A percentile compares a stretch with the other conserved stretches of the same genome.
phyloP scores from a whole-genome alignment of 2,797 vertebrate species.

The Rhynchonycteris naso region DNA sequence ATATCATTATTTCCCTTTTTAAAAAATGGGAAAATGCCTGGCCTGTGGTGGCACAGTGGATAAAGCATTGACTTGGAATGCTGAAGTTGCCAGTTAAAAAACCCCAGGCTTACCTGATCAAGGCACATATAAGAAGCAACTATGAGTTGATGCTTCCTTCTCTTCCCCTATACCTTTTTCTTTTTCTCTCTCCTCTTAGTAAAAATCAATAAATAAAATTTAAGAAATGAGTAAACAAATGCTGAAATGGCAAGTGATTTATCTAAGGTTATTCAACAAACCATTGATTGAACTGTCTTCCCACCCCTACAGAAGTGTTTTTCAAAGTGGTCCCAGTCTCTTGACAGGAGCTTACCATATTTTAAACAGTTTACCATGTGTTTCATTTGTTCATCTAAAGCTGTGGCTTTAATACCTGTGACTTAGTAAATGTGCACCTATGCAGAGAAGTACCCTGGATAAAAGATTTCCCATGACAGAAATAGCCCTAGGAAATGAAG shows the following conservation, averaged over 20 bases:
- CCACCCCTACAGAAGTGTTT: background rate
- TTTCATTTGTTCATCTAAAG: background rate
- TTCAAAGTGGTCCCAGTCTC: background rate
- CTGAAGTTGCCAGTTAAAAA: too few relatives aligned
- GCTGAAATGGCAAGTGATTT: background rate
- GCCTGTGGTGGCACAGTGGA: too few relatives aligned
- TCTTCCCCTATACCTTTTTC: too few relatives aligned
- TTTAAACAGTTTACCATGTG: constrained; percentile 4
- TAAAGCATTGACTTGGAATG: too few relatives aligned
- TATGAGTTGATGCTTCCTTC: too few relatives aligned
- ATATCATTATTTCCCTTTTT: background rate
- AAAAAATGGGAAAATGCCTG: background rate
- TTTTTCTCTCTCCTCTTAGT: too few relatives aligned
- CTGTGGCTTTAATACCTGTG: constrained; percentile 8
- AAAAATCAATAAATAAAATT: too few relatives aligned
- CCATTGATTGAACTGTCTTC: background rate
- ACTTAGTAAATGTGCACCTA: background rate
- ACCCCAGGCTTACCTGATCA: too few relatives aligned
- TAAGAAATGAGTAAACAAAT: too few relatives aligned
- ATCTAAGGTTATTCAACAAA: background rate
- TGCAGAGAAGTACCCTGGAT: background rate
- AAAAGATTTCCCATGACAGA: background rate
- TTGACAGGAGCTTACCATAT: background rate
- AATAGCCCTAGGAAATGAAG: background rate
- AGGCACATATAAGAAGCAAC: too few relatives aligned